These are phyloP conservation scores for Lophotis ruficrista DNA, from an alignment of 2,113 vertebrate genomes.

Conservation along the genomic window DNA sequence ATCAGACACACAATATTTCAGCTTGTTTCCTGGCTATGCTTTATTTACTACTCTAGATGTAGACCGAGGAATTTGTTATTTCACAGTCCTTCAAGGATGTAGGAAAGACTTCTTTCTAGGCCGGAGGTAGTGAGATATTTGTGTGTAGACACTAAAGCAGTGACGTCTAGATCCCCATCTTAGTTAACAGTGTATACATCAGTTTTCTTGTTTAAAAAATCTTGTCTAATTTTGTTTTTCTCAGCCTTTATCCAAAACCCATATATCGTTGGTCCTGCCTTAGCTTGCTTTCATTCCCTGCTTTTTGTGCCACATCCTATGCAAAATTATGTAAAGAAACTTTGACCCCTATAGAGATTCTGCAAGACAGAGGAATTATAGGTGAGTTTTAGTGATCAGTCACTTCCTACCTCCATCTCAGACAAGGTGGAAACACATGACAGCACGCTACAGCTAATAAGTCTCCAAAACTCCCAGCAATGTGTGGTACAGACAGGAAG, in stretches of 20 bases:
- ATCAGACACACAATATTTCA: background rate
- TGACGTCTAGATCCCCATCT: background rate
- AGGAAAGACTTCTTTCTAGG: background rate
- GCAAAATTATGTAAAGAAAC: background rate
- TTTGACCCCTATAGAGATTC: background rate
- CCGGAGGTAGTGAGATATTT: background rate
- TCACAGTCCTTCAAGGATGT: background rate
- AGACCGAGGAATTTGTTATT: background rate
- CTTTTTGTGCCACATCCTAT: background rate
- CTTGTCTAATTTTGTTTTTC: background rate
- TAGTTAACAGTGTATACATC: background rate
- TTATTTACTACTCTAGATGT: background rate
- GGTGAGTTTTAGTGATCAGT: background rate
- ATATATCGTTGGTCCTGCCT: background rate
- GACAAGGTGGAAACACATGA: background rate
- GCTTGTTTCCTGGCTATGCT: background rate
- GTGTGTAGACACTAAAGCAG: background rate
- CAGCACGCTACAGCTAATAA: background rate
- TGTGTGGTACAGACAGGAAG: background rate
- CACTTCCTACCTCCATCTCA: background rate
- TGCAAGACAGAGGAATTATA: background rate
- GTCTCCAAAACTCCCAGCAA: background rate
- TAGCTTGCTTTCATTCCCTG: background rate
- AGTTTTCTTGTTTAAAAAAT: background rate
- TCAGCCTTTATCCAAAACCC: background rate